phyloP scores from a whole-genome alignment of 2,797 vertebrate species.

The Remorina albescens region DNA sequence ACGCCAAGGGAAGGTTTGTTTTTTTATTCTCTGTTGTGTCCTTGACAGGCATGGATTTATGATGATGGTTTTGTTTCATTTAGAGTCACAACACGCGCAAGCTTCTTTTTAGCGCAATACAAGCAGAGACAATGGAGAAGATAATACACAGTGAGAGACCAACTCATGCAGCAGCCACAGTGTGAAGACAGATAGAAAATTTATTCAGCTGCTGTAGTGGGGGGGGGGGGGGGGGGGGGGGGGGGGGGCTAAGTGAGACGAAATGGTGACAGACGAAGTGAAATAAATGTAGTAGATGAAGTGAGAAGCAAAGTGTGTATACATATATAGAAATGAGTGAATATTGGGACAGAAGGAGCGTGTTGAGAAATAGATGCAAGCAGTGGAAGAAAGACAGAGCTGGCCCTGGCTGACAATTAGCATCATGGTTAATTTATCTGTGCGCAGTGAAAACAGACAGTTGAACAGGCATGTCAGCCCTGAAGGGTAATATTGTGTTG shows the following conservation, averaged over 20 bases:
- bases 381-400: constrained; percentile 42
- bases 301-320: not conserved
- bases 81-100: constrained; percentile 15
- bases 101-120: not conserved
- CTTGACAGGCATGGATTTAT: constrained; percentile 26
- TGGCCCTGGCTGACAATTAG: constrained; percentile 49
- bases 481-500: constrained; percentile 23
- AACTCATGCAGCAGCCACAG: constrained; percentile 5
- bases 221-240: not conserved
- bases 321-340: constrained; percentile 1
- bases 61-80: constrained; percentile 10
- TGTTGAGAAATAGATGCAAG: constrained; percentile 29
- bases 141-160: constrained; percentile 1
- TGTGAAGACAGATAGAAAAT: not conserved
- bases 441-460: constrained; percentile 47
- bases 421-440: constrained; percentile 54
- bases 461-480: constrained; percentile 38
- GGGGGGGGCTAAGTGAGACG: not conserved
- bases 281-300: constrained; percentile 26
- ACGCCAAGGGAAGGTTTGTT: constrained; percentile 10
- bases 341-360: constrained; percentile 9
- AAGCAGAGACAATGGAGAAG: constrained; percentile 13
- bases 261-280: constrained; percentile 21
- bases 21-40: not conserved
- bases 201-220: constrained; percentile 5